Evolutionary conservation across 2,888 invertebrate genomes (phyloP).

Genomic region (Lepas anatifera): DNA sequence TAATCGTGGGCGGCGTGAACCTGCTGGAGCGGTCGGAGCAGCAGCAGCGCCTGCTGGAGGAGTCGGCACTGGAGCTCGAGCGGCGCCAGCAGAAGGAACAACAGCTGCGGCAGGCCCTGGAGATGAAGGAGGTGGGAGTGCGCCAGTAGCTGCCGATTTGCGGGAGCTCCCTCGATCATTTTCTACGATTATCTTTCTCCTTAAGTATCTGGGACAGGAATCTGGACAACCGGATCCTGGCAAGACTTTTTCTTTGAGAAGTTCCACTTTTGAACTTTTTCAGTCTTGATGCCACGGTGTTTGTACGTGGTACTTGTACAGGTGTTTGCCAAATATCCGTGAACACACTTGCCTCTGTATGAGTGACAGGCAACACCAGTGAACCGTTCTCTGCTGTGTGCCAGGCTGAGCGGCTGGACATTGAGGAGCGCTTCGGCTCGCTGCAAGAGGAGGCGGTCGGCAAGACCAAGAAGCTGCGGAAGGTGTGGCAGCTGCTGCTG

Average conservation of each 20-base stretch:
- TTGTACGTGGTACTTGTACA: no score
- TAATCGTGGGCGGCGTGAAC: slow-evolving; percentile 96
- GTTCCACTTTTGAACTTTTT: no score
- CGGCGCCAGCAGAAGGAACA: slow-evolving; percentile 64
- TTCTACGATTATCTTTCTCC: no score
- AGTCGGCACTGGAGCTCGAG: slow-evolving; percentile 70
- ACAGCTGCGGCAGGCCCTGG: slow-evolving; percentile 63
- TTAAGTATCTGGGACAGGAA: no score
- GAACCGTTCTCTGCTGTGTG: background rate
- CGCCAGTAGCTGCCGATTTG: no score
- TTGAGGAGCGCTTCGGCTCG: slow-evolving; percentile 87
- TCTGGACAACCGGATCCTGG: no score
- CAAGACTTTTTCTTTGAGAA: no score
- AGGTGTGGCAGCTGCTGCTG: slow-evolving; percentile 73
- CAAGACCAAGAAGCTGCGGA: slow-evolving; percentile 81
- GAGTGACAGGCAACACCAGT: no score
- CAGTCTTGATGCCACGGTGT: no score
- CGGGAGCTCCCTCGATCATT: no score
- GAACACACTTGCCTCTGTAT: no score
- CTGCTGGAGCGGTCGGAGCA: slow-evolving; percentile 91
- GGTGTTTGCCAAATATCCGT: no score
- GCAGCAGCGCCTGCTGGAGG: slow-evolving; percentile 77
- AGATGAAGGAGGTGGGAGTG: slow-evolving; percentile 61
- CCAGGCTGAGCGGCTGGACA: slow-evolving; percentile 74
- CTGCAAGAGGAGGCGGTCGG: slow-evolving; percentile 90